phyloP scores from a whole-genome alignment of 1,140 invertebrate genomes.

The Latrodectus geometricus region DNA sequence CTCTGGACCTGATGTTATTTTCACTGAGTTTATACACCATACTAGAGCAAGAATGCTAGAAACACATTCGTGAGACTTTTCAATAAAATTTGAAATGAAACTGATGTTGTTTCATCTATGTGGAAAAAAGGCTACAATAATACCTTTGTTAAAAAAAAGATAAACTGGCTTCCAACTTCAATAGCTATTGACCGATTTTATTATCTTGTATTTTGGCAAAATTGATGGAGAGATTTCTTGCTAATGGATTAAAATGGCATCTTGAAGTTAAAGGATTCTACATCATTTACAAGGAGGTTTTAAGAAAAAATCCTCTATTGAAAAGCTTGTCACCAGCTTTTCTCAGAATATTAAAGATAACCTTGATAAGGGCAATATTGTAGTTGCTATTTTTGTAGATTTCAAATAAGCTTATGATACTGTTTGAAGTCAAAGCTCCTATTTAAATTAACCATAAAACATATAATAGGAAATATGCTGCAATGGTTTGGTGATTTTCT shows the following conservation, averaged over 20 bases:
- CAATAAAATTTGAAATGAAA: constrained; percentile 34
- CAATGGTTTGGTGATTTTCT: background rate
- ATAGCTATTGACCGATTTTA: constrained; percentile 23
- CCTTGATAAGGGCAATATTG: constrained; percentile 22
- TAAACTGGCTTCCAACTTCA: constrained; percentile 19
- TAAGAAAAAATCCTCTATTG: constrained; percentile 5
- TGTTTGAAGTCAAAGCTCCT: constrained; percentile 28
- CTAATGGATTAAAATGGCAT: constrained; percentile 10
- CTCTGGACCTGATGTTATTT: no score
- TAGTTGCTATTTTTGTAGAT: constrained; percentile 29
- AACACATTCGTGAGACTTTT: constrained; percentile 35
- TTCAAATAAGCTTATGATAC: constrained; percentile 30
- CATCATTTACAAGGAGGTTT: constrained; percentile 26
- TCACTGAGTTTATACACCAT: no score
- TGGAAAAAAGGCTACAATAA: constrained; percentile 38
- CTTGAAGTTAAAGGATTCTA: constrained; percentile 1
- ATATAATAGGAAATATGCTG: constrained; percentile 9
- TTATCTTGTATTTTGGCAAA: constrained; percentile 6
- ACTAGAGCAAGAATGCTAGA: no score
- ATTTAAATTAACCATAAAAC: constrained; percentile 27
- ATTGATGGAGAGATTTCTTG: constrained; percentile 37
- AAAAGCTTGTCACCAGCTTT: constrained; percentile 15
- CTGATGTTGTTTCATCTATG: background rate
- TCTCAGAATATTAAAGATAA: no score
- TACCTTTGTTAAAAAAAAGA: constrained; percentile 35